Evolutionary conservation across 2,113 vertebrate genomes (phyloP).

Genomic region (Lepisosteus osseus): DNA sequence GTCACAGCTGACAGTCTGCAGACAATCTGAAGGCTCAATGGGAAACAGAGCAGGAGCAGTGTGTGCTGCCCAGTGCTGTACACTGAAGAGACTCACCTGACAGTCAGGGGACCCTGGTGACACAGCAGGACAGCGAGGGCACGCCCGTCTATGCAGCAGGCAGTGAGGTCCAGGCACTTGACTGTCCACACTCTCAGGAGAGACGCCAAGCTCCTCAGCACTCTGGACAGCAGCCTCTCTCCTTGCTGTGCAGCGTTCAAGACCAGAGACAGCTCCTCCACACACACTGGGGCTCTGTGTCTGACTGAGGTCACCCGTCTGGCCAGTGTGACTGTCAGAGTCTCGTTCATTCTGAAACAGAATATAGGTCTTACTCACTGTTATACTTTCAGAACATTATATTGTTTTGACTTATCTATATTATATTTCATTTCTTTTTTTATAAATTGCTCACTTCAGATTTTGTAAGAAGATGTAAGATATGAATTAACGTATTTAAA

Average conservation of each 20-base stretch:
- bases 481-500: neutral
- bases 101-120: conserved; percentile 9
- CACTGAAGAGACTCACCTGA: conserved; percentile 22
- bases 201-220: conserved; percentile 18
- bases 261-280: conserved; percentile 27
- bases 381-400: neutral
- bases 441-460: too few species aligned
- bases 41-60: too few species aligned
- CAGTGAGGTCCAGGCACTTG: conserved; percentile 28
- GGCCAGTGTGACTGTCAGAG: conserved; percentile 14
- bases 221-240: conserved; percentile 2
- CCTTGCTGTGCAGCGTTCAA: neutral
- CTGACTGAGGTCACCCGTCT: neutral
- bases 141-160: conserved; percentile 4
- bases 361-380: neutral
- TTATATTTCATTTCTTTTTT: too few species aligned
- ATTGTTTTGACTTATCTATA: neutral
- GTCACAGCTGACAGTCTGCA: too few species aligned
- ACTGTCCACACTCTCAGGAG: conserved; percentile 31
- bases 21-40: too few species aligned
- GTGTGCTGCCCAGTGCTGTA: neutral
- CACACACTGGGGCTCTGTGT: neutral
- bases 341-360: conserved; percentile 28
- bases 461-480: too few species aligned
- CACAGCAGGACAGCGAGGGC: conserved; percentile 16